These are phyloP conservation scores for Enteromius thamalakanensis DNA, from an alignment of 2,797 vertebrate genomes.

Conservation along the genomic window DNA sequence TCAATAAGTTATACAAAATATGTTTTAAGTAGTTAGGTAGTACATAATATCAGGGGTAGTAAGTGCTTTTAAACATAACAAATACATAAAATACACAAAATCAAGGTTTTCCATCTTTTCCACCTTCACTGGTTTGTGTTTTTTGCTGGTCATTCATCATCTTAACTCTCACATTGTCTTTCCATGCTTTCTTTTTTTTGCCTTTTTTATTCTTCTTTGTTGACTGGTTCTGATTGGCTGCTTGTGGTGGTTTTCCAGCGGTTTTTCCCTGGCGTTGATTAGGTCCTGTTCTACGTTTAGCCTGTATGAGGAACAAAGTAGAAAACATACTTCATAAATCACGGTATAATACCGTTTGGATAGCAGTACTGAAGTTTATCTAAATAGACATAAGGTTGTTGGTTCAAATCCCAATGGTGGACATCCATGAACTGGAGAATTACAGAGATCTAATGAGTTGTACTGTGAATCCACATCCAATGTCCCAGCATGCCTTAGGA, in stretches of 20 bases:
- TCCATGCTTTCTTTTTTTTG: background rate
- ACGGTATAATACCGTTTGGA: background rate
- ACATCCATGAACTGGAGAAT: background rate
- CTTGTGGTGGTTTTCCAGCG: background rate
- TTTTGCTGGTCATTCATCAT: background rate
- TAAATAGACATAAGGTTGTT: background rate
- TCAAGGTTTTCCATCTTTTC: background rate
- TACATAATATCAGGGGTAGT: background rate
- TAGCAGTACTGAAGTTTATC: background rate
- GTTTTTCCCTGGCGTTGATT: background rate
- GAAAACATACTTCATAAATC: background rate
- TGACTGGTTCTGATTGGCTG: conserved; percentile 12
- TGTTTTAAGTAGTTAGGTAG: background rate
- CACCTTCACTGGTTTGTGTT: background rate
- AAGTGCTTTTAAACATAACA: background rate
- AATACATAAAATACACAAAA: background rate
- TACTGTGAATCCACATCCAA: background rate
- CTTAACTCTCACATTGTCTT: conserved; percentile 4
- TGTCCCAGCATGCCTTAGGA: background rate
- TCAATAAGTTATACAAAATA: background rate
- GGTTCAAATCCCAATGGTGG: background rate
- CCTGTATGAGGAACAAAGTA: conserved; percentile 23
- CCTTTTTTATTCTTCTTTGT: conserved; percentile 40
- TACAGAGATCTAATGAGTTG: background rate
- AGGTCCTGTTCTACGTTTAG: conserved; percentile 1